Conservation (phyloP, 1,140 invertebrate species). For the Galleria mellonella region DNA sequence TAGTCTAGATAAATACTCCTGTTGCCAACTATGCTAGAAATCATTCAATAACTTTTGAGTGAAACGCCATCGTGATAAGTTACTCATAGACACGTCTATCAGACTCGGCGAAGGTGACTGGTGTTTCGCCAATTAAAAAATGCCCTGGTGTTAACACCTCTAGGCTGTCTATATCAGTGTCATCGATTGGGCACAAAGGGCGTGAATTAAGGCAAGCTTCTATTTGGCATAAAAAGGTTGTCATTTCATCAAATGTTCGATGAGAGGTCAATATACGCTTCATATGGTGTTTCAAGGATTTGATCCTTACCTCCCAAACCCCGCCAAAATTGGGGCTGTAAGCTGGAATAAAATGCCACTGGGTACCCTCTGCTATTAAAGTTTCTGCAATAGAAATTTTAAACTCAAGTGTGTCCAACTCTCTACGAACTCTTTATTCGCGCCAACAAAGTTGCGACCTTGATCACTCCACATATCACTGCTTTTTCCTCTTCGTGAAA, state of each 20-base stretch:
- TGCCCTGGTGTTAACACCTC: background rate
- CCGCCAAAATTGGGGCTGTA: background rate
- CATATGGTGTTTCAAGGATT: background rate
- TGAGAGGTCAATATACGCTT: background rate
- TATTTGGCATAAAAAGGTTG: background rate
- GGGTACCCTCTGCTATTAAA: background rate
- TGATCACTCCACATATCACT: background rate
- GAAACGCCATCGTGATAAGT: background rate
- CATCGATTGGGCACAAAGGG: background rate
- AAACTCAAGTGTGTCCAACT: background rate
- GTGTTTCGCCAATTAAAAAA: background rate
- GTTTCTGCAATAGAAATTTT: background rate
- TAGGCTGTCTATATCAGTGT: background rate
- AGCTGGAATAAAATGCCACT: background rate
- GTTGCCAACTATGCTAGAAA: background rate
- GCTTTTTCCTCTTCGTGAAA: conserved; percentile 12
- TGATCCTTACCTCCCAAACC: background rate
- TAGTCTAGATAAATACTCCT: background rate
- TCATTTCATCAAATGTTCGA: background rate
- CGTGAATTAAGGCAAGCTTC: background rate
- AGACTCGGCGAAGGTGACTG: background rate
- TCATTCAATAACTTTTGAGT: background rate
- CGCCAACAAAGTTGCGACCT: background rate
- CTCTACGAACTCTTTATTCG: background rate
- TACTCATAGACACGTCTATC: background rate